A percentile compares a stretch with the other conserved stretches of the same genome.
These are phyloP conservation scores for Cebidichthys violaceus DNA, from an alignment of 2,113 vertebrate genomes.

Conservation along the genomic window DNA sequence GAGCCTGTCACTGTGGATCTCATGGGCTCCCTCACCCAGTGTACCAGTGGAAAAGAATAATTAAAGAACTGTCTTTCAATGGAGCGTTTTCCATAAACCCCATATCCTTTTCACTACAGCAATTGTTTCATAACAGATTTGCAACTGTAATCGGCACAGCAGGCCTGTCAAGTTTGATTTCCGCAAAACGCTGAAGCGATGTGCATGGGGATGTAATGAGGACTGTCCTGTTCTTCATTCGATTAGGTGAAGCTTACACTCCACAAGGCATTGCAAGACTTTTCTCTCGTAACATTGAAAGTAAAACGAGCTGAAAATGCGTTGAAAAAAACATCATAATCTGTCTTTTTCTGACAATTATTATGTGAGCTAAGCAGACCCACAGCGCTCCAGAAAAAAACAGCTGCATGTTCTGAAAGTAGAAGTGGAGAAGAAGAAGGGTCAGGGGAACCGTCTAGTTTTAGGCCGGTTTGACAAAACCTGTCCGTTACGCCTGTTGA, in stretches of 20 bases:
- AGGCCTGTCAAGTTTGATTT: not conserved
- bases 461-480: not conserved
- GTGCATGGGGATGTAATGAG: not conserved
- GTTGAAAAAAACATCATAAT: not conserved
- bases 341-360: not conserved
- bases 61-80: slow-evolving; percentile 3
- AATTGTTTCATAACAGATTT: not conserved
- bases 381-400: not conserved
- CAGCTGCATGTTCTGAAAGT: not conserved
- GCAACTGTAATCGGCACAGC: not conserved
- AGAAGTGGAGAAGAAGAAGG: not conserved
- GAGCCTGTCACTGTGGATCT: not conserved
- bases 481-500: not conserved
- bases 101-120: not conserved
- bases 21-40: not conserved
- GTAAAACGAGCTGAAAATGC: not conserved
- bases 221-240: not conserved
- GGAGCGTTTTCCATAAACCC: not conserved
- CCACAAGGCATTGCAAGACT: not conserved
- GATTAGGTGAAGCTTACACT: not conserved
- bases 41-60: slow-evolving; percentile 9
- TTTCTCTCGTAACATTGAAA: not conserved
- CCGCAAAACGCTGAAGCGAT: not conserved
- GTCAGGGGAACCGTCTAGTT: not conserved
- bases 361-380: not conserved